Evolutionary conservation across 1,140 invertebrate genomes (phyloP), one percentile per base, ranked within the genome.

Genomic region (Bicyclus anynana): DNA sequence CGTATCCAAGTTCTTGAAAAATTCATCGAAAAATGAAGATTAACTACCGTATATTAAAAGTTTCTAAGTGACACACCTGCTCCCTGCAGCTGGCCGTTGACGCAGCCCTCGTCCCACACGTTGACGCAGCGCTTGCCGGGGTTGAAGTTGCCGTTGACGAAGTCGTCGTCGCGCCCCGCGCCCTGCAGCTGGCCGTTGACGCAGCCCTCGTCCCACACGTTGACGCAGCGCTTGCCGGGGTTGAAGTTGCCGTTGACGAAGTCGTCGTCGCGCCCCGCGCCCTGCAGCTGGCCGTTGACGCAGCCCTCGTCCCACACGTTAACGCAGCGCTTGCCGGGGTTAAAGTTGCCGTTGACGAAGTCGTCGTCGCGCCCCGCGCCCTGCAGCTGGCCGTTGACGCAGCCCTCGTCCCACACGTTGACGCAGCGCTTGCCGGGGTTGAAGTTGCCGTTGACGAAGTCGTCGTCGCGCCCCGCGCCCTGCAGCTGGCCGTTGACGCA

Each of bases 271-370:
- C 58, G 61, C 33, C 83, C 87, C 49, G 87, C 54, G 54, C 84
- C 87, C 1, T 65, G 67, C 1, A 88, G 65, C 60, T 88, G 84
- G 54, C 75, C 80, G 71, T 69, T 48, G 87, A 88, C 29, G 42
- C 85, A 87, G 5, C 85, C 87, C 37, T 89, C 80, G 46, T 89
- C 84, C 84, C 83, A 87, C 65, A 89, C 68, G 52, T 89, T 84
- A 13, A 82, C 71, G 44, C 86, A 89, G 0, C 77, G 29, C 3
- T 80, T 85, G 51, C 23, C 66, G 53, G 33, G 33, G 33, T 3
- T n/a, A 2, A 35, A 35, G 33, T 35, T 12, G 33, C 33, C 10
- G 33, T 72, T 77, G 3, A 84, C 60, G 37, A 72, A 83, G 14
- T 79, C 57, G 37, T 86, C 76, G 49, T 86, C 80, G 16, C 33